Evolutionary conservation across 2,113 vertebrate species (phyloP).

Genomic region (Vulpes lagopus): DNA sequence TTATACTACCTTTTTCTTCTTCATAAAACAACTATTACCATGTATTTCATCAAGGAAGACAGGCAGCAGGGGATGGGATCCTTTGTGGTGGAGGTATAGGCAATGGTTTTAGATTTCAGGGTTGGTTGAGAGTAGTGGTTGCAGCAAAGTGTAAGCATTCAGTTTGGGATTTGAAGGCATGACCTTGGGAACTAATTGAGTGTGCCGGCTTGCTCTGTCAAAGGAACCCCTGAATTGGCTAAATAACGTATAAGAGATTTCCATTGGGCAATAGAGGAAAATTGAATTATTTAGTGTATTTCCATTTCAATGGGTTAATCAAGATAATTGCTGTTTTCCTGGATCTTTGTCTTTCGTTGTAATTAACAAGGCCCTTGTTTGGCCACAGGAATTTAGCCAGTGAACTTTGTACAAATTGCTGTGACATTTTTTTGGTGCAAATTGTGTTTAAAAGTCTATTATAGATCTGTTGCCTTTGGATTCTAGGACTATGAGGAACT

Average conservation of each 20-base stretch:
- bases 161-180: constrained; percentile 42
- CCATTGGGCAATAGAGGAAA: constrained; percentile 74
- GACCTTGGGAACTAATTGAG: constrained; percentile 78
- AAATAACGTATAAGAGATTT: constrained; percentile 82
- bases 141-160: constrained; percentile 39
- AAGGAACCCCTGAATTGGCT: constrained; percentile 82
- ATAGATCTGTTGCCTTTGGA: constrained; percentile 40
- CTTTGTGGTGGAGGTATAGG: background rate
- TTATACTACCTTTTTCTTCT: constrained; percentile 8
- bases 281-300: constrained; percentile 83
- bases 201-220: constrained; percentile 61
- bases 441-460: constrained; percentile 71
- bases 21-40: background rate
- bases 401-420: constrained; percentile 77
- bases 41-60: background rate
- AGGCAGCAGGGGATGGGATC: background rate
- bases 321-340: constrained; percentile 84
- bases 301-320: constrained; percentile 85
- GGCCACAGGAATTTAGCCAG: constrained; percentile 75
- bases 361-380: constrained; percentile 80
- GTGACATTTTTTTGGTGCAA: constrained; percentile 75
- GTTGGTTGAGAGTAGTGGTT: background rate
- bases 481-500: constrained; percentile 31
- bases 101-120: constrained; percentile 72
- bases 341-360: constrained; percentile 81